Evolutionary conservation across 2,797 vertebrate genomes (phyloP).

Genomic region (Fistularia commersonii): DNA sequence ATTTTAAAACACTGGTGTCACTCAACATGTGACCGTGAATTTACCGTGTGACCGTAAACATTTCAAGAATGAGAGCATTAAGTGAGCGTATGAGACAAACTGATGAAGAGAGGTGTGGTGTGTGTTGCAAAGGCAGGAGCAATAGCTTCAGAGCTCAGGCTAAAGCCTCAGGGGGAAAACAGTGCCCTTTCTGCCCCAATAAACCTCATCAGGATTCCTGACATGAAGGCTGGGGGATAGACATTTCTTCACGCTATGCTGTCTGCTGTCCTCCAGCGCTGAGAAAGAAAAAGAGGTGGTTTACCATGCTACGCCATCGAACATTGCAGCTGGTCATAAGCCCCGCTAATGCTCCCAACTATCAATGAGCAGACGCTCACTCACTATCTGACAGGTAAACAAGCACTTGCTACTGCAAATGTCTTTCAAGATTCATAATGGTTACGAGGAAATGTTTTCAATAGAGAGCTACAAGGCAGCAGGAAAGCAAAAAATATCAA

Average conservation of each 20-base stretch:
- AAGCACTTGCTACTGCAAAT: neutral
- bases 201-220: constrained; percentile 84
- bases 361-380: constrained; percentile 11
- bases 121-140: constrained; percentile 51
- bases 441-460: no score
- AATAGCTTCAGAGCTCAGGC: constrained; percentile 63
- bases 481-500: no score
- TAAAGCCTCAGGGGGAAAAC: constrained; percentile 72
- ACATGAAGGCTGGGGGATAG: constrained; percentile 75
- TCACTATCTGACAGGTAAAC: neutral
- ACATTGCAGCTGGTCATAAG: constrained; percentile 17
- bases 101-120: constrained; percentile 24
- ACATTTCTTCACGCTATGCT: constrained; percentile 90
- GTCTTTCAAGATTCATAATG: neutral
- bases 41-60: constrained; percentile 8
- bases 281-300: constrained; percentile 53
- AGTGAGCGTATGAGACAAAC: constrained; percentile 19
- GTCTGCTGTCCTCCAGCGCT: constrained; percentile 79
- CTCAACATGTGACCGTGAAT: constrained; percentile 5
- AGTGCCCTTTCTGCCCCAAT: constrained; percentile 92
- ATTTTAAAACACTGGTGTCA: constrained; percentile 24
- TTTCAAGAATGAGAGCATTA: constrained; percentile 15
- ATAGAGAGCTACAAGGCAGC: no score
- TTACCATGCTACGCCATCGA: constrained; percentile 27
- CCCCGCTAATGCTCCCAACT: constrained; percentile 3